Base-by-base conservation (phyloP, 2,797 vertebrate species). In the Tragelaphus eurycerus region DNA sequence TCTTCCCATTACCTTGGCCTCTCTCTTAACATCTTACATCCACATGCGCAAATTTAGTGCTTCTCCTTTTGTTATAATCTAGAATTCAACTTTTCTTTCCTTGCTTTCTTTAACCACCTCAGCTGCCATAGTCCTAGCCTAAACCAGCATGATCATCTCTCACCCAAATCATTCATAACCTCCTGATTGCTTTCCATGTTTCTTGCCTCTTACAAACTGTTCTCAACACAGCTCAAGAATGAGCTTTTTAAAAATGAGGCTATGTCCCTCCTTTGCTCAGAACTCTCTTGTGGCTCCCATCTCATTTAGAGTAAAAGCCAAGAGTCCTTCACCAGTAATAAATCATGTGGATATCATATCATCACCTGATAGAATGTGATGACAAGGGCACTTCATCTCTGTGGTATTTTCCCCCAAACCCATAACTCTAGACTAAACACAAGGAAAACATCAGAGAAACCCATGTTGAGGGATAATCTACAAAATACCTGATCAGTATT, bases 221-320 rank as follows among this genome's bases (percentile, higher is more conserved):
- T 96, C 89, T 78, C 64, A 23, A 48, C 17, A 90, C 3, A 74
- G n/a, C 31, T 59, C 17, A 43, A 84, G 92, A 89, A 23, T n/a
- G 92, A 86, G 81, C n/a, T 48, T 93, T 95, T 92, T 48, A 85
- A 90, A 95, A 86, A 48, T 71, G 25, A 79, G 46, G 12, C 23
- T 19, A 1, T 93, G 85, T 94, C n/a, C 29, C 4, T 50, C 7
- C 23, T 76, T 21, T 59, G 60, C 78, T 88, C 27, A 81, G 4
- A 90, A 59, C 43, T 81, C 43, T 86, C 6, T 29, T 17, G 0
- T 87, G 83, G 64, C 48, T 97, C 9, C 34, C 14, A 2, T 60
- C 21, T 76, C 17, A 55, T 78, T 48, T 16, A 55, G 54, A 92
- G 78, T 60, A 89, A 86, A 96, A 96, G 59, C 57, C 34, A 90